Evolutionary conservation across 2,888 invertebrate genomes (phyloP).

Genomic region (Scelioninae gen. 1): DNA sequence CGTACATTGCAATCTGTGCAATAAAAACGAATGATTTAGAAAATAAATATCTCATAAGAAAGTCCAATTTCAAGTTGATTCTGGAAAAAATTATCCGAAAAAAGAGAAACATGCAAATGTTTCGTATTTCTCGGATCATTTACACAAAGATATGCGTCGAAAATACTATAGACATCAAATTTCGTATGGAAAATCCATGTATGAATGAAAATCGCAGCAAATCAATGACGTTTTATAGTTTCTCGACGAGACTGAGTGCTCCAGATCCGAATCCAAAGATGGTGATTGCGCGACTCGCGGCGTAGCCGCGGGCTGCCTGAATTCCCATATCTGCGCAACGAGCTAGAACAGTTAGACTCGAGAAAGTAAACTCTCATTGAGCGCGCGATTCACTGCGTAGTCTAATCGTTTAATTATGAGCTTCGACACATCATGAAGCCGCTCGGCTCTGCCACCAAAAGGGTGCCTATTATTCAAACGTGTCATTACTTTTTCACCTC

Average conservation of each 20-base stretch:
- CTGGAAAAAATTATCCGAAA: too few relatives aligned
- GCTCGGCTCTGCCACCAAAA: slow-evolving; percentile 30
- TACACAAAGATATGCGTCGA: slow-evolving; percentile 21
- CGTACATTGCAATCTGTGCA: too few relatives aligned
- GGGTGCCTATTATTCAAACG: slow-evolving; percentile 43
- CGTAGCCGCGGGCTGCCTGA: slow-evolving; percentile 75
- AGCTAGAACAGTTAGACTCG: slow-evolving; percentile 62
- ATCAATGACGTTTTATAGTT: slow-evolving; percentile 66
- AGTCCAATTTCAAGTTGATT: too few relatives aligned
- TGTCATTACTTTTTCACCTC: slow-evolving; percentile 46
- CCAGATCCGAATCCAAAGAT: slow-evolving; percentile 81
- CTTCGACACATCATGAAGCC: slow-evolving; percentile 42
- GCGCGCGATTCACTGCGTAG: slow-evolving; percentile 68
- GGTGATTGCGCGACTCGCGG: slow-evolving; percentile 79
- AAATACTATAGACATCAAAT: slow-evolving; percentile 54
- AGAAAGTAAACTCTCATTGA: slow-evolving; percentile 76
- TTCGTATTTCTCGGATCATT: slow-evolving; percentile 24
- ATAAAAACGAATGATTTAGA: too few relatives aligned
- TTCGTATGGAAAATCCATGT: slow-evolving; percentile 39
- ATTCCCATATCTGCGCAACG: slow-evolving; percentile 81
- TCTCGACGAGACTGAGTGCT: slow-evolving; percentile 74
- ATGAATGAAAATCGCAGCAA: slow-evolving; percentile 67
- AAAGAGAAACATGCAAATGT: too few relatives aligned
- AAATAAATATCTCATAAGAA: too few relatives aligned
- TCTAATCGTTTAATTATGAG: slow-evolving; percentile 78